Base-by-base conservation (phyloP, 2,113 vertebrate genomes). In the Heterocephalus glaber region DNA sequence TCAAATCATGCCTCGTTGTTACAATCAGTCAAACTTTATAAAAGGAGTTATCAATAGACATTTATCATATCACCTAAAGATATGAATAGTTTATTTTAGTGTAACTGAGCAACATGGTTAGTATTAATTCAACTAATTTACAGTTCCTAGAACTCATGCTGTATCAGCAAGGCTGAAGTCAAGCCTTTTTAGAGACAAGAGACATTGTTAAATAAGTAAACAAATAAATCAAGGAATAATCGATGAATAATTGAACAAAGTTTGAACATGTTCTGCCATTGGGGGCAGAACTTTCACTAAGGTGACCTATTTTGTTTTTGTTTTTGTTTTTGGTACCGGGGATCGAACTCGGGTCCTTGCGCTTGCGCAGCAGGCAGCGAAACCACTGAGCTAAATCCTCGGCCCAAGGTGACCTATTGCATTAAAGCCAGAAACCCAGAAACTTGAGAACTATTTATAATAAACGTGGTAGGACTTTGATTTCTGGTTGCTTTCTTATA, bases 241-340 rank as follows among this genome's bases (percentile, higher is more conserved):
- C 20, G 74, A 72, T 86, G 79, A 95, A 86, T 81, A 90, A 84
- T 44, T 96, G 52, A 94, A 84, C 44, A 93, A 92, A 92, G 63
- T 20, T n/a, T n/a, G n/a, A n/a, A n/a, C n/a, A n/a, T n/a, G n/a
- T n/a, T n/a, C n/a, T n/a, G n/a, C n/a, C n/a, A n/a, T n/a, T n/a
- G n/a, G n/a, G n/a, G n/a, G n/a, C n/a, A n/a, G n/a, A n/a, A n/a
- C n/a, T n/a, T n/a, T n/a, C n/a, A n/a, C n/a, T n/a, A n/a, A n/a
- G n/a, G n/a, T n/a, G n/a, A n/a, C n/a, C n/a, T n/a, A n/a, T n/a
- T n/a, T n/a, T n/a, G n/a, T n/a, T n/a, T n/a, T n/a, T n/a, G n/a
- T n/a, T n/a, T n/a, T n/a, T n/a, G n/a, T n/a, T n/a, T n/a, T n/a
- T n/a, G n/a, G n/a, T n/a, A n/a, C n/a, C n/a, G n/a, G n/a, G n/a